Evolutionary conservation across 2,888 invertebrate species (phyloP), one percentile per base, ranked within the genome.

Genomic region (Parelbella ahira): DNA sequence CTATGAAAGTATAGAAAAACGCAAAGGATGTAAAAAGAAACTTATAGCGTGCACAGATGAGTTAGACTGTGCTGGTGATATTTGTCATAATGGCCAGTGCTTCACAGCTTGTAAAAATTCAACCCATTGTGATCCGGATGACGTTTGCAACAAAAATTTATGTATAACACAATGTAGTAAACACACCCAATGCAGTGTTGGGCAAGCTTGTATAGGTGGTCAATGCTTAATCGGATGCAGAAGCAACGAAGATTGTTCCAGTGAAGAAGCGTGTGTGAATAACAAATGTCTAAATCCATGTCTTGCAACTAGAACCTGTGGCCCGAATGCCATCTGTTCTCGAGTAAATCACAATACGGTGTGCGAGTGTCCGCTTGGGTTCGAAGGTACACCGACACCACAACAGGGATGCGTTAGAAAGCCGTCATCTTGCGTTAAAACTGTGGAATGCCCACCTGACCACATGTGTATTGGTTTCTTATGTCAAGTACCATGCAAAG

Each of bases 381-480:
- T 97, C 66, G 93, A 94, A 71, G 95, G 95, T 1, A 94, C 94
- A 63, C 96, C 96, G 7, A 93, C 93, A 7, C 93, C 97, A 0
- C 93, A 96, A 67, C 95, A 96, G 76, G 96, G 96, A 2, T 97
- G 97, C 65, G 93, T 96, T 3, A 88, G 97, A 53, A 92, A 94
- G 39, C 93, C 95, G n/a, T 88, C 89, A 23, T 67, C 89, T 8
- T 97, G 97, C 57, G 78, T 83, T 20, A 88, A 89, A 45, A 89
- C 91, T 20, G 89, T 89, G 32, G 92, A 95, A 54, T 97, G 97
- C 62, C 93, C 94, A 2, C 83, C 87, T 27, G 91, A 92, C 33
- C 93, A 95, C 56, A 90, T 92, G 81, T 97, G 97, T 65, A 91
- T 93, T 24, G 92, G 90, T 8, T 91, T 92, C 34, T 89, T 93